Base-by-base conservation (phyloP, 1,140 invertebrate species). In the Neotoxoptera formosana region DNA sequence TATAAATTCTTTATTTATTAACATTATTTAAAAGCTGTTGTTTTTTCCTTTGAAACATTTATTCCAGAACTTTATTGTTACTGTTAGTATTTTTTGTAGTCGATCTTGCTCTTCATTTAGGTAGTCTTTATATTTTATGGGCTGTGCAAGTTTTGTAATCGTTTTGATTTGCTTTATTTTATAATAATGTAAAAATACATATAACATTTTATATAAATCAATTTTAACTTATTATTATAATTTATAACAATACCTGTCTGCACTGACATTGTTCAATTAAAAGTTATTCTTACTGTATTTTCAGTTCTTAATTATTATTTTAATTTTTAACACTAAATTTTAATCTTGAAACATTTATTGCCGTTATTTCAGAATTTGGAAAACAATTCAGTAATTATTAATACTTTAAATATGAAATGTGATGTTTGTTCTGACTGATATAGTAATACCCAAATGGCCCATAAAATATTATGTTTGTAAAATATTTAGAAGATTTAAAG, bases 191-290 rank as follows among this genome's bases (percentile, higher is more conserved):
- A 30, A 23, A 90, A 90, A 88, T 45, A 25, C 7, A 17, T 30
- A 87, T 45, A n/a, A 30, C 30, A 87, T 87, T 87, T 20, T 87
- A n/a, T 48, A n/a, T 87, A 87, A 87, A 87, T 48, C 25, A 47
- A 30, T 47, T 14, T 48, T 20, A 81, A 81, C 14, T 20, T 21
- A 81, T 81, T 81, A 21, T 76, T n/a, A 76, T 76, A 76, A 4
- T n/a, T 76, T n/a, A 76, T 76, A 76, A 4, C n/a, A 76, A n/a
- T 36, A 81, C 6, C 17, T 81, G 0, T 34, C 76, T 81, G 34
- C 11, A 17, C 1, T 81, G n/a, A 81, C 17, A 4, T 67, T n/a
- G 9, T 9, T 30, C 9, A 30, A 9, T 60, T 60, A 60, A 60
- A 60, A 7, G 60, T 67, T n/a, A 67, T 67, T 0, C 17, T 4